Conservation (phyloP, 2,113 vertebrate species). For the Odocoileus virginianus region DNA sequence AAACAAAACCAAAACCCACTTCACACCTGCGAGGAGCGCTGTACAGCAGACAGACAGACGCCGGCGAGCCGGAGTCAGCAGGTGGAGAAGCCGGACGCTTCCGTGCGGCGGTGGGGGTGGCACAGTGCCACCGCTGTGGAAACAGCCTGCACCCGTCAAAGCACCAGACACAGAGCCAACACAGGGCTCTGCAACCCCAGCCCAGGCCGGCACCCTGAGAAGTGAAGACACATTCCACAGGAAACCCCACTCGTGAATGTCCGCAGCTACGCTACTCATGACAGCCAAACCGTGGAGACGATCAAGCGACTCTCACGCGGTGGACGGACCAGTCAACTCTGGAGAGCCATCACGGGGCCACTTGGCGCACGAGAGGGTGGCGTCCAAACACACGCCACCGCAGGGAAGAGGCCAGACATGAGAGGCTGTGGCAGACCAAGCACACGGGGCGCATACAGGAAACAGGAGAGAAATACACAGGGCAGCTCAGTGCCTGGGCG, state of each 20-base stretch:
- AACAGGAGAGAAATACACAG: fast-evolving
- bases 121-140: fast-evolving
- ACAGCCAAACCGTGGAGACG: neutral
- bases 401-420: neutral
- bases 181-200: neutral
- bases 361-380: neutral
- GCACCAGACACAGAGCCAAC: neutral
- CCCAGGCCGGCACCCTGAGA: neutral
- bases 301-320: neutral
- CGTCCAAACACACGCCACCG: fast-evolving
- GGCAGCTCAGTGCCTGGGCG: fast-evolving
- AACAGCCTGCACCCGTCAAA: too few relatives aligned
- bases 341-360: fast-evolving
- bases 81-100: neutral
- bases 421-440: fast-evolving
- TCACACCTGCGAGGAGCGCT: neutral
- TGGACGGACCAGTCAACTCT: neutral
- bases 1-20: neutral
- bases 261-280: too few relatives aligned
- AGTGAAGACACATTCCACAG: neutral
- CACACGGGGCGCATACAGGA: fast-evolving
- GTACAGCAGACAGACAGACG: neutral
- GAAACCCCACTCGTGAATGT: neutral
- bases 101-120: neutral
- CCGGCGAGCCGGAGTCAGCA: neutral